Base-by-base conservation (phyloP, 2,113 vertebrate genomes). In the Heteronetta atricapilla region DNA sequence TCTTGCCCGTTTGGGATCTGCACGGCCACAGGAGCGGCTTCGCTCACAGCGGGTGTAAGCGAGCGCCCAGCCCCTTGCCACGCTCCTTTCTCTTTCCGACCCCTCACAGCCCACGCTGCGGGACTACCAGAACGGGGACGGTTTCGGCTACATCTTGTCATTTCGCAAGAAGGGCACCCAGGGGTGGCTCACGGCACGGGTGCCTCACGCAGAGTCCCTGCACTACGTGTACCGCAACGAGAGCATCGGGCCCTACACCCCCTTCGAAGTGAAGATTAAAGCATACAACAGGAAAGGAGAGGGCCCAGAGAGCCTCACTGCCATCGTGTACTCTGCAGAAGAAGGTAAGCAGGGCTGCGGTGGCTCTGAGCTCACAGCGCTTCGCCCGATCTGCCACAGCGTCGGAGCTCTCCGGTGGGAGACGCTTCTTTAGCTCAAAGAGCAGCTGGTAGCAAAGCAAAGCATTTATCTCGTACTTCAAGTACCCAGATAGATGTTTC, bases 61-160 rank as follows among this genome's bases (percentile, higher is more conserved):
- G 66, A 46, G 14, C 42, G 59, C 36, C 25, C 52, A 48, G 17
- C 40, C 20, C 44, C 42, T 48, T 48, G 11, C 46, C 10, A 62
- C 10, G 33, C 52, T 76, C 69, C 29, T 73, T n/a, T 86, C 17
- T 53, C 33, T 44, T 80, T n/a, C 56, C 13, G 4, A 15, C 29
- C 22, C 25, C 4, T 42, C 50, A 6, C 90, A 99, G 99, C 98
- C 99, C 0, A 98, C 98, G 77, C 98, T 98, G 29, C 97, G 98
- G 89, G 99, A 99, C 92, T 99, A 99, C 95, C 99, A 99, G 98
- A 99, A 99, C 1, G 99, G 99, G 7, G 99, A 99, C 0, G 98
- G 98, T 74, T 99, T 99, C 48, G 99, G 99, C 72, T 99, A 99
- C 97, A 89, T 98, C 74, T 88, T 99, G 98, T 98, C 98, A 0